Base-by-base conservation (phyloP, 1,140 invertebrate species). In the Cotesia vestalis region DNA sequence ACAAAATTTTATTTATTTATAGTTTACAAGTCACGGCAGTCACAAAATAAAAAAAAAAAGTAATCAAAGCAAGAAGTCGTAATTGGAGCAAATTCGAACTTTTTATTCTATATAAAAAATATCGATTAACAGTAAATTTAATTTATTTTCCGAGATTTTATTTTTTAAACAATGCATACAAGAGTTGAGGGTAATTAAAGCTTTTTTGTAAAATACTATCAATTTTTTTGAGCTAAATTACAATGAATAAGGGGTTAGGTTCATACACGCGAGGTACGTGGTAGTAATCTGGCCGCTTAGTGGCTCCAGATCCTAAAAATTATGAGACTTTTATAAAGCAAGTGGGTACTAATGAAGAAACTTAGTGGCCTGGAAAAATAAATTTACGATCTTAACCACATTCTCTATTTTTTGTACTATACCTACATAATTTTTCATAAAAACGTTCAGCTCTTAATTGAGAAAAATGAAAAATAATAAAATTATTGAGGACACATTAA, bases 271-370 rank as follows among this genome's bases (percentile, higher is more conserved):
- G 53, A 34, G 14, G 14, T 38, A 61, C 14, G 12, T 9, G 3
- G 27, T 17, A 12, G 52, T 57, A 66, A 71, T 63, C 63, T 61
- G 35, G n/a, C 14, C 62, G 20, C 69, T 71, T 71, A 35, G 11
- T 52, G 20, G 17, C 17, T 52, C 51, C 11, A 57, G 51, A 36
- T 64, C 34, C 46, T 64, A 57, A 66, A 66, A 71, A 71, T 71
- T 71, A 71, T 64, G 69, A 59, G 20, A 51, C 62, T 4, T 64
- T 66, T 62, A 71, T 71, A 71, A 71, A 71, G 8, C 61, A 53
- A 71, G 69, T 71, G 46, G 60, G 38, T 53, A 66, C 69, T 71
- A 71, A 71, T 71, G 69, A 71, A 71, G 69, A 64, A 64, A 66
- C 69, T 71, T 55, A 8, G 69, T 35, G 4, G 69, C 14, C 34